Percentiles rank a stretch among this genome's conserved stretches.
Conservation (phyloP, 1,140 invertebrate genomes). For the Nomia melanderi region DNA sequence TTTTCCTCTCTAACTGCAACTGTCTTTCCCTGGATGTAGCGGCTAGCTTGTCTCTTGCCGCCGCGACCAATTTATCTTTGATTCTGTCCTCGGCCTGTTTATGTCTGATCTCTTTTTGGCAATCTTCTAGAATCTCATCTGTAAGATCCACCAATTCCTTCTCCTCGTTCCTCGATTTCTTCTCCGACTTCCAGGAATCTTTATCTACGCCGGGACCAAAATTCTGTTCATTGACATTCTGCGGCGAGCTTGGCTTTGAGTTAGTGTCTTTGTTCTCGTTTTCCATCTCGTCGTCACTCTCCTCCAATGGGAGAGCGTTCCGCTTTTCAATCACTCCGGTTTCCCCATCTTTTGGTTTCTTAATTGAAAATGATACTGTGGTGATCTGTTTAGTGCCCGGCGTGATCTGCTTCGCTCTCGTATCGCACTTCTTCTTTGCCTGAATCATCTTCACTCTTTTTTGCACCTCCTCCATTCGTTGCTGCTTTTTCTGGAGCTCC, state of each 20-base stretch:
- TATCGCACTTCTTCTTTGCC: slow-evolving; percentile 74
- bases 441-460: slow-evolving; percentile 80
- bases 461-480: slow-evolving; percentile 80
- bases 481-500: slow-evolving; percentile 78
- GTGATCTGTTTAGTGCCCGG: slow-evolving; percentile 71
- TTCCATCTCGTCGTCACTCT: slow-evolving; percentile 87
- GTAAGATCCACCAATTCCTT: slow-evolving; percentile 82
- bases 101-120: slow-evolving; percentile 73
- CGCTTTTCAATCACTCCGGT: slow-evolving; percentile 85
- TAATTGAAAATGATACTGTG: slow-evolving; percentile 91
- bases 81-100: slow-evolving; percentile 83
- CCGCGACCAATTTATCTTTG: slow-evolving; percentile 84
- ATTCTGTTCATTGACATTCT: slow-evolving; percentile 25
- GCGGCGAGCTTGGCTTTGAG: slow-evolving; percentile 68
- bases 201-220: slow-evolving; percentile 50
- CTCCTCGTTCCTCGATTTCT: slow-evolving; percentile 63
- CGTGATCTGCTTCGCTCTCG: slow-evolving; percentile 49
- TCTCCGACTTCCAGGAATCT: slow-evolving; percentile 55
- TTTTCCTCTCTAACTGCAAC: slow-evolving; percentile 87
- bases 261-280: slow-evolving; percentile 75
- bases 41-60: slow-evolving; percentile 83
- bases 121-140: slow-evolving; percentile 79
- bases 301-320: slow-evolving; percentile 85
- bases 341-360: slow-evolving; percentile 88
- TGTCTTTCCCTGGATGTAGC: slow-evolving; percentile 84